Base-by-base conservation (phyloP, 2,888 invertebrate genomes). In the Drosophila neotestacea region DNA sequence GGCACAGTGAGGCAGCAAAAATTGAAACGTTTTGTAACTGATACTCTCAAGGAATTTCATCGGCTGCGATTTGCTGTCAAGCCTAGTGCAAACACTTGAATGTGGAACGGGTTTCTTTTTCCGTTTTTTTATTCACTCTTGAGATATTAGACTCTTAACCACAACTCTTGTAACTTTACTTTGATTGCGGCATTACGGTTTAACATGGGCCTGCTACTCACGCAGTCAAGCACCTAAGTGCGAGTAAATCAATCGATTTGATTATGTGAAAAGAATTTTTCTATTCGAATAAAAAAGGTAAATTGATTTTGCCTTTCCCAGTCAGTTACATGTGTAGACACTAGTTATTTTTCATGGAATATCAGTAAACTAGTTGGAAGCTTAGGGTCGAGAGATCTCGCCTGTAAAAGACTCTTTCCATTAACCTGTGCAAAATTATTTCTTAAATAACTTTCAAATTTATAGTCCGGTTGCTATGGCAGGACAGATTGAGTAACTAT, bases 11-110 rank as follows among this genome's bases (percentile, higher is more conserved):
- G 83, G 81, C 84, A 89, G 85, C 85, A 82, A 74, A 85, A 85
- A 85, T 81, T 73, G 66, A 89, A 85, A 73, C 79, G 79, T 87
- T 89, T 89, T 89, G 84, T 89, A 87, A 89, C 70, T 54, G 88
- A 89, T 83, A 83, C 77, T 77, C 67, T 65, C 72, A 71, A 77
- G 81, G 73, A 80, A 79, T 77, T 77, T 32, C 80, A 76, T 70
- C 77, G 80, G 77, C 80, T 76, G 77, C 80, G 76, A 61, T 79
- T 77, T 79, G 63, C 83, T 71, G 75, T 88, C 69, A 68, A 88
- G 88, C 61, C 67, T 55, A 83, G 81, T 71, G 78, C 78, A 88
- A 83, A 89, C 87, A 89, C 74, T 80, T 68, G 58, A 77, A 77
- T 50, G 47, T 70, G 77, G 66, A 80, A 79, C 76, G 59, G 70